Percentiles rank a stretch among this genome's conserved stretches.
Conservation (phyloP, 2,888 invertebrate genomes). For the Diabrotica balteata region DNA sequence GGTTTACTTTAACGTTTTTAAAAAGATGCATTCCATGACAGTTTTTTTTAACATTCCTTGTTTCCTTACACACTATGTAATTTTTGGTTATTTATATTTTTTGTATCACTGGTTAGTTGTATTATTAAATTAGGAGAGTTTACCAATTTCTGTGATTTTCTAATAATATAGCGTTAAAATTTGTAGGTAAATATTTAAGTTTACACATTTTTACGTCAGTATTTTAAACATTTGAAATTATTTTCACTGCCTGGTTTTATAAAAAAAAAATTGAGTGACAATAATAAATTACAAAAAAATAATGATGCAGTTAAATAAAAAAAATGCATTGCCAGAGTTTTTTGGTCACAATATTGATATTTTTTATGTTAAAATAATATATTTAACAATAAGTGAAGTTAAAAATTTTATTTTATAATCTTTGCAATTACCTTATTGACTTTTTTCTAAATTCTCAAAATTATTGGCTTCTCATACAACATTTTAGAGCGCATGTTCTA, state of each 20-base stretch:
- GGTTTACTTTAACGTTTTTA: no score
- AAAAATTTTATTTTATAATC: no score
- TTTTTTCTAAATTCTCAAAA: no score
- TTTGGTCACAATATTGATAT: slow-evolving; percentile 5
- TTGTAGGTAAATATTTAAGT: slow-evolving; percentile 27
- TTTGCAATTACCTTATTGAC: no score
- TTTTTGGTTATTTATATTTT: slow-evolving; percentile 6
- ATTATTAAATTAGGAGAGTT: slow-evolving; percentile 23
- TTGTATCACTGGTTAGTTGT: slow-evolving; percentile 16
- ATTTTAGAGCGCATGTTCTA: no score
- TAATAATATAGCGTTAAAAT: slow-evolving; percentile 29
- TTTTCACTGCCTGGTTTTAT: slow-evolving; percentile 38
- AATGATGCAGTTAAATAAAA: slow-evolving; percentile 20
- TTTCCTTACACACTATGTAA: background rate
- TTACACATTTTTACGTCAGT: slow-evolving; percentile 14
- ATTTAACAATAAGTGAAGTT: no score
- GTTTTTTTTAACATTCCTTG: no score
- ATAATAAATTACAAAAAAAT: slow-evolving; percentile 35
- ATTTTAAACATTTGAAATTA: slow-evolving; percentile 19
- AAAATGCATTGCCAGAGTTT: slow-evolving; percentile 10
- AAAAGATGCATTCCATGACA: no score
- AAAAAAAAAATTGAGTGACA: slow-evolving; percentile 35
- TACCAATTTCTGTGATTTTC: slow-evolving; percentile 42
- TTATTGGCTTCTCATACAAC: no score
- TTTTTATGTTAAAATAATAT: no score